Evolutionary conservation across 2,888 invertebrate species (phyloP).

Genomic region (Apoda limacodes): DNA sequence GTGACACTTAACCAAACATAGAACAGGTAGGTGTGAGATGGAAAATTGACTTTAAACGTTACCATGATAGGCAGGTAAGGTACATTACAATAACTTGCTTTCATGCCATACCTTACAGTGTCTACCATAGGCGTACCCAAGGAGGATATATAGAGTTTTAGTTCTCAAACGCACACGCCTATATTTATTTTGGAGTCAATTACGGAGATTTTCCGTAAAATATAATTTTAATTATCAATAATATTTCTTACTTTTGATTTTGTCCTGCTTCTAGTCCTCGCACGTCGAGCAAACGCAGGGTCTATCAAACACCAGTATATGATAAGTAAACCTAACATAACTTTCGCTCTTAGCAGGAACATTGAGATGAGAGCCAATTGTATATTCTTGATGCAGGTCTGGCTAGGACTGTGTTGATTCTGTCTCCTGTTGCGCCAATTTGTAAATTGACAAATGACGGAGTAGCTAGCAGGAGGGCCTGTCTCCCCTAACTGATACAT

Average conservation of each 20-base stretch:
- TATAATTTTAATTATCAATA: no score
- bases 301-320: constrained; percentile 31
- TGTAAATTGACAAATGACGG: constrained; percentile 60
- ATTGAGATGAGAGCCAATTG: constrained; percentile 26
- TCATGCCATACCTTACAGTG: no score
- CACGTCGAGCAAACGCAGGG: constrained; percentile 71
- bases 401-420: constrained; percentile 41
- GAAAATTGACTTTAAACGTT: no score
- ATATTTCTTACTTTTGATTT: constrained; percentile 83
- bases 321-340: constrained; percentile 30
- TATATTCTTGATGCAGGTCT: constrained; percentile 29
- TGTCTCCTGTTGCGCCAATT: constrained; percentile 47
- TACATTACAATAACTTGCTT: no score
- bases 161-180: no score
- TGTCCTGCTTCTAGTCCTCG: constrained; percentile 77
- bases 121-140: no score
- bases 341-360: constrained; percentile 32
- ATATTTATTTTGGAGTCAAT: no score
- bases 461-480: constrained; percentile 50
- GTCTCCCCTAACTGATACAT: constrained; percentile 43
- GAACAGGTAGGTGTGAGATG: no score
- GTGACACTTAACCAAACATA: no score
- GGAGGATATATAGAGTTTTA: no score
- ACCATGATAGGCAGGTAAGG: no score
- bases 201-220: no score